phyloP scores from a whole-genome alignment of 1,140 invertebrate genomes.

The Homalodisca vitripennis region DNA sequence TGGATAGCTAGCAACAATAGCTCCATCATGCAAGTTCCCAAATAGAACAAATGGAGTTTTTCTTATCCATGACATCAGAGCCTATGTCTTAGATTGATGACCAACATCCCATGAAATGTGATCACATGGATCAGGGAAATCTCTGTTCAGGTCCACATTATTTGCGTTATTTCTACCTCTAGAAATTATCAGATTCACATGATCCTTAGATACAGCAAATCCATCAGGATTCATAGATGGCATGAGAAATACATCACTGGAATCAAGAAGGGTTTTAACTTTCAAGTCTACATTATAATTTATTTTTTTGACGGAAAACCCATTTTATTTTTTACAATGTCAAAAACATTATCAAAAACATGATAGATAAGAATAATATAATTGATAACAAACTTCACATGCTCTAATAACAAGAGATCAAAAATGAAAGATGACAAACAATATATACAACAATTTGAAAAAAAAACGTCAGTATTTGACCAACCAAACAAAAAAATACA shows the following conservation, averaged over 20 bases:
- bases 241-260: constrained; percentile 91
- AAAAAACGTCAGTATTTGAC: too few species aligned
- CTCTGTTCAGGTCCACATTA: constrained; percentile 77
- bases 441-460: too few species aligned
- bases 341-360: too few species aligned
- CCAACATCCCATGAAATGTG: constrained; percentile 42
- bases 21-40: constrained; percentile 89
- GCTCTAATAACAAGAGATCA: too few species aligned
- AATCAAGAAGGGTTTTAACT: too few species aligned
- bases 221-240: constrained; percentile 93
- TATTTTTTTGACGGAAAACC: too few species aligned
- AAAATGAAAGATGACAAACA: too few species aligned
- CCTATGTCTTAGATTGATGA: constrained; percentile 86
- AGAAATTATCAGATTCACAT: constrained; percentile 66
- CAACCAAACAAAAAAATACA: too few species aligned
- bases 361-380: too few species aligned
- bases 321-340: too few species aligned
- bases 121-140: constrained; percentile 87
- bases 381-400: too few species aligned
- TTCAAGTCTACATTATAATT: too few species aligned
- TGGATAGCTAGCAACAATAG: constrained; percentile 89
- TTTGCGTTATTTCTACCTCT: constrained; percentile 77
- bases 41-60: constrained; percentile 86
- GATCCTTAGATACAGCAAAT: constrained; percentile 76
- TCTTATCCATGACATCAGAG: constrained; percentile 87